Evolutionary conservation across 1,140 invertebrate species (phyloP), one percentile per base, ranked within the genome.

Genomic region (Apocrypta bakeri): DNA sequence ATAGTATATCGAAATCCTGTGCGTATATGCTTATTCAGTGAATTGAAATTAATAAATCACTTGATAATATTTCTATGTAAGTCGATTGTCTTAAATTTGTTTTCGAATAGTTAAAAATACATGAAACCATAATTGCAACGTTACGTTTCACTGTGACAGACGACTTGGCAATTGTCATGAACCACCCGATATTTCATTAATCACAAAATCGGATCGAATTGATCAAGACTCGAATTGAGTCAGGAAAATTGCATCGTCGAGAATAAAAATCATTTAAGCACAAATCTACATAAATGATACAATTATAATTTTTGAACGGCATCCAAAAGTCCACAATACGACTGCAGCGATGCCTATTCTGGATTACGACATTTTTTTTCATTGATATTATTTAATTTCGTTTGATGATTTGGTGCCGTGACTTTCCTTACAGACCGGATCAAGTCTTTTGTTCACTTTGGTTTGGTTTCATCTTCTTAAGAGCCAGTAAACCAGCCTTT

Each of bases 291-390:
- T 42, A 56, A 7, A 69, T 42, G 69, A 83, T 63, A 31, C 64
- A 81, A 77, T 81, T 87, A 86, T 88, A 81, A 86, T 87, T 88
- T 85, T 87, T 84, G 40, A 75, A 87, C 74, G 91, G 91, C 91
- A 92, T 92, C 91, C 91, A 92, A 92, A 92, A 92, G 91, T 92
- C 91, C 91, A 92, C 91, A 92, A 92, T 92, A 92, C 91, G 91
- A 92, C 91, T 92, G 91, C 91, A 92, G 91, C 89, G 91, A 92
- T 92, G 91, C 91, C 91, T 92, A 91, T 92, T 92, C 91, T 92
- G 91, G 91, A 92, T 91, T 90, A 90, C 87, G 85, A 85, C 83
- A 87, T 2, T 87, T 68, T 86, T 87, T 87, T 78, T 83, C 83
- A 87, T 86, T 86, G 74, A 85, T 88, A 87, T 85, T 79, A 40